Base-by-base conservation (phyloP, 2,888 invertebrate genomes). In the Pegoplata infirma region DNA sequence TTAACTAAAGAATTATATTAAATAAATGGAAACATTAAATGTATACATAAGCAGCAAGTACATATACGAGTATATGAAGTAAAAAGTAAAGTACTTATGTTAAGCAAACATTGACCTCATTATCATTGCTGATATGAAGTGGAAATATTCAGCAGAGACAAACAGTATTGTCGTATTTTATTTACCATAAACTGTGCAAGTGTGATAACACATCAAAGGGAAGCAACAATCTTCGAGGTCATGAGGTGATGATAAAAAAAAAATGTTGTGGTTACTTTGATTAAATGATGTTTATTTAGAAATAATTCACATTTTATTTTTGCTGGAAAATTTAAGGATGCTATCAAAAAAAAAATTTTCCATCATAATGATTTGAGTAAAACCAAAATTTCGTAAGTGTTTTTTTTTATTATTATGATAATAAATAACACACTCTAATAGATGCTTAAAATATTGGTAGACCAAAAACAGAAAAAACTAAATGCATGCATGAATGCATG, bases 401-500 rank as follows among this genome's bases (percentile, higher is more conserved):
- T 25, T 25, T 25, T 25, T 25, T 40, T 0, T 5, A n/a, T n/a
- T 40, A 5, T 40, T 12, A 40, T n/a, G n/a, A 17, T 19, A 47
- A 6, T 17, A 25, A 51, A 25, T 21, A 7, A 49, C 2, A 73
- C 14, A 64, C 19, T 21, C 12, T 40, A 32, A 5, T 32, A 32
- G n/a, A 40, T n/a, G 36, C n/a, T 40, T 40, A 40, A 40, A 40
- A 40, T 0, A 3, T 12, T 40, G n/a, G 36, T 40, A n/a, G 14
- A 66, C 1, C 32, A 21, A 46, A 17, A 68, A 17, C 28, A 53
- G 19, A 47, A 19, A 55, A 63, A 63, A 23, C 55, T 47, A 14
- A 53, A 66, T 61, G 12, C 47, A 67, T 66, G 69, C 64, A 61
- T 79, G 74, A 71, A 69, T 71, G 61, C 56, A 71, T 75, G 66